phyloP scores from a whole-genome alignment of 2,797 vertebrate genomes.

The Coracias cyanogaster region DNA sequence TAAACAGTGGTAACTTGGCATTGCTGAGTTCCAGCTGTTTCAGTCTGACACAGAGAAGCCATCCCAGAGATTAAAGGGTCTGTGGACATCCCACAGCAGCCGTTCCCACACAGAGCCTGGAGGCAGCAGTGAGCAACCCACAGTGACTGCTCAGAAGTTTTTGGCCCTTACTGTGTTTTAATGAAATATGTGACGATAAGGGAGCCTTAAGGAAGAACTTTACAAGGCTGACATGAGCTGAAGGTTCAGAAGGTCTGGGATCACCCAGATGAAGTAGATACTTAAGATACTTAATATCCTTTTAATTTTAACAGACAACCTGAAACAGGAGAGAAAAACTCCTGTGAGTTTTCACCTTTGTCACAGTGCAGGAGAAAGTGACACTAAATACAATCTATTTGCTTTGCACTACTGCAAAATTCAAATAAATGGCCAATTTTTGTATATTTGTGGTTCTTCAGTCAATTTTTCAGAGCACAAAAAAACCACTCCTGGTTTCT shows the following conservation, averaged over 20 bases:
- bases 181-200: background rate
- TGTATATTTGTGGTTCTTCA: background rate
- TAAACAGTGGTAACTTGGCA: background rate
- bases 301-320: background rate
- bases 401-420: background rate
- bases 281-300: background rate
- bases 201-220: background rate
- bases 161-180: background rate
- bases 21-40: background rate
- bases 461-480: background rate
- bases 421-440: background rate
- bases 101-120: background rate
- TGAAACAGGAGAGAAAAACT: background rate
- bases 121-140: background rate
- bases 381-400: background rate
- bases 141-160: background rate
- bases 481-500: background rate
- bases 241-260: background rate
- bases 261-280: background rate
- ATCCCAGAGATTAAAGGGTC: background rate
- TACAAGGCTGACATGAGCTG: background rate
- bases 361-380: background rate
- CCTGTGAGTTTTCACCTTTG: background rate
- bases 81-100: background rate
- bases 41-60: background rate